phyloP scores from a whole-genome alignment of 2,797 vertebrate species.

The Orientallactaga sibirica region DNA sequence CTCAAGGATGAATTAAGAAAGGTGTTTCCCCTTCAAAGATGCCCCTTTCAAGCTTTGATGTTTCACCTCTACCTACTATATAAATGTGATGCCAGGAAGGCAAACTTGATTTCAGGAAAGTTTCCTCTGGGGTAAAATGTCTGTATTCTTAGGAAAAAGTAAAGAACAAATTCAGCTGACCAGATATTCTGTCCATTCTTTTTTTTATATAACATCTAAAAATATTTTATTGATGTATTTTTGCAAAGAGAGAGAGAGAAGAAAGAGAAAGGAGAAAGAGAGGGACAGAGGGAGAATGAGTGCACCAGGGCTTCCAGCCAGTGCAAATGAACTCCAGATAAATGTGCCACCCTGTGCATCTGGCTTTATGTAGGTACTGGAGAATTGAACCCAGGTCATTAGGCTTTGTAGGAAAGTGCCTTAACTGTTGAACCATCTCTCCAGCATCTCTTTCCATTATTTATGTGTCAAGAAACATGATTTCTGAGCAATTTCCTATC shows the following conservation, averaged over 20 bases:
- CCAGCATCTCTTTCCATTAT: neutral
- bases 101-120: slow-evolving; percentile 39
- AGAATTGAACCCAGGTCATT: no score
- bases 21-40: neutral
- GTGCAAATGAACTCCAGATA: no score
- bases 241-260: no score
- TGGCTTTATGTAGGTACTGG: no score
- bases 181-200: neutral
- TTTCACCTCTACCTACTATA: slow-evolving; percentile 33
- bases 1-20: slow-evolving; percentile 42
- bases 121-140: neutral
- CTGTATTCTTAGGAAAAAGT: neutral
- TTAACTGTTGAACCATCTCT: no score
- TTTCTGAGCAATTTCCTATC: slow-evolving; percentile 6
- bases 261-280: no score
- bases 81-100: neutral
- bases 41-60: slow-evolving; percentile 36
- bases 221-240: no score
- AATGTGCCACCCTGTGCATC: no score
- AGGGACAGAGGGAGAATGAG: no score
- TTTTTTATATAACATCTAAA: no score
- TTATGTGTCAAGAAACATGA: neutral
- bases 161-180: neutral
- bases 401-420: no score
- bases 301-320: no score